These are phyloP conservation scores for Sipha flava DNA, from an alignment of 1,140 invertebrate genomes.

Conservation along the genomic window DNA sequence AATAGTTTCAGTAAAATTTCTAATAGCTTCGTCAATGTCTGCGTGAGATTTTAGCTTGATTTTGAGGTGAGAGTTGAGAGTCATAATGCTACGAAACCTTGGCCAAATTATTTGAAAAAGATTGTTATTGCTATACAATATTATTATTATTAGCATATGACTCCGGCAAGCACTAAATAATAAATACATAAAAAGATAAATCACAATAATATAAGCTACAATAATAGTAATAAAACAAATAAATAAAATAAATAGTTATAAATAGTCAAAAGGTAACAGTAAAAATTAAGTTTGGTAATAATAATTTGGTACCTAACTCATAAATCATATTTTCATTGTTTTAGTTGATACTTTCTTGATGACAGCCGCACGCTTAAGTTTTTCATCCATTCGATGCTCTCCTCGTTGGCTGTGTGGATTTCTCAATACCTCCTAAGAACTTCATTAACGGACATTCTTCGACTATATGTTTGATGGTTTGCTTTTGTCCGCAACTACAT, in stretches of 20 bases:
- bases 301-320: neutral
- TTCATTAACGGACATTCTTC: neutral
- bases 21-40: neutral
- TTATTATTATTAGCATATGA: neutral
- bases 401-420: neutral
- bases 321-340: neutral
- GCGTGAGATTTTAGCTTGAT: neutral
- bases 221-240: neutral
- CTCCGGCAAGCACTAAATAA: neutral
- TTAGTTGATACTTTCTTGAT: neutral
- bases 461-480: conserved; percentile 13
- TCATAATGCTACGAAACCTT: neutral
- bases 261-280: neutral
- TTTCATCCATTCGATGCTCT: neutral
- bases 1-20: neutral
- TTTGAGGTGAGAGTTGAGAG: neutral
- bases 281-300: neutral
- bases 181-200: neutral
- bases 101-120: neutral
- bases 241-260: neutral
- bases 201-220: neutral
- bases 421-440: neutral
- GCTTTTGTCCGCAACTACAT: neutral
- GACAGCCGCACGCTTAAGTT: neutral
- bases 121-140: neutral